Evolutionary conservation across 1,140 invertebrate genomes (phyloP), one percentile per base, ranked within the genome.

Genomic region (Hestina assimilis): DNA sequence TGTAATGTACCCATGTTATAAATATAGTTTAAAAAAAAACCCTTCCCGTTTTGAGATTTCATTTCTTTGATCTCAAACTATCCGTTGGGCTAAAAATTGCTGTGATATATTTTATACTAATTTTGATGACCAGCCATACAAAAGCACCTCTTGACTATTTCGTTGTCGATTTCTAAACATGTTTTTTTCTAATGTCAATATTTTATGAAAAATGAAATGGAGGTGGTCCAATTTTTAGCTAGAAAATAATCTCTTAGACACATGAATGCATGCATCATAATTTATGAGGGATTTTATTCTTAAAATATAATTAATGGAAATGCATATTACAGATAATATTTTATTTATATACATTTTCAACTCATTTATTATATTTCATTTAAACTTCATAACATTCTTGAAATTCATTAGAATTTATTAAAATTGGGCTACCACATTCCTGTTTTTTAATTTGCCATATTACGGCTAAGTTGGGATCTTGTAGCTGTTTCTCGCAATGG

Each of bases 101-200:
- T 87, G 84, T 87, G 84, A 87, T 87, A 87, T 85, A 85, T 82
- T 82, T 84, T 87, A 67, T 85, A 83, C 73, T 81, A 75, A 75
- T 80, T 79, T 77, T 76, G 69, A 73, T 65, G 63, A 67, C 70
- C 67, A 72, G 67, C 72, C 73, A 65, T 66, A 71, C 63, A 73
- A 69, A 70, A 68, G 53, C 66, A 46, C 65, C 62, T 68, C 69
- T 63, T 71, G 63, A 72, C 66, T 64, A 64, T 70, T n/a, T 38
- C 33, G 55, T 63, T 31, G 50, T 73, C 67, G 57, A 68, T 72
- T 75, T 79, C 62, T 59, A 68, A 71, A 68, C 55, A 53, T 74
- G 57, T 65, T 72, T 66, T 68, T 73, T 75, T 66, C 41, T 72
- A 60, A 63, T 66, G 46, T 71, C 61, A 58, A 63, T 59, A 50